These are phyloP conservation scores for Amazona vittata DNA, from an alignment of 2,113 vertebrate genomes.

Conservation along the genomic window DNA sequence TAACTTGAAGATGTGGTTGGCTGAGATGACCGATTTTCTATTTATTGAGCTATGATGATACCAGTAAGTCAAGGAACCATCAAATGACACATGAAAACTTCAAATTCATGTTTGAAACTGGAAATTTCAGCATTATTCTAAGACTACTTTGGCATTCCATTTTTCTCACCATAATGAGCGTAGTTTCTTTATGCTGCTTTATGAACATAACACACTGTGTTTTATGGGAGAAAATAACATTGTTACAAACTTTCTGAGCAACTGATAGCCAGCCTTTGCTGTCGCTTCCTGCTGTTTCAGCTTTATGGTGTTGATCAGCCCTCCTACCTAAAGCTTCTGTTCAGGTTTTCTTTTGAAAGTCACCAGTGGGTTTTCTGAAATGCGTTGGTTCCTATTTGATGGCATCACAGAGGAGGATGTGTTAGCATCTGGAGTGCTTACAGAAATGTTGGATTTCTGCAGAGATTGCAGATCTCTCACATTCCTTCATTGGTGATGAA, in stretches of 20 bases:
- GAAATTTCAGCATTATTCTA: background rate
- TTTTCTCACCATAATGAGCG: background rate
- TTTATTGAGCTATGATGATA: background rate
- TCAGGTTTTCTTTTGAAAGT: background rate
- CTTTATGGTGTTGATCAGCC: background rate
- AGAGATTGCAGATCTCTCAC: slow-evolving; percentile 1
- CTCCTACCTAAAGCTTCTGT: background rate
- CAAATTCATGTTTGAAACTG: background rate
- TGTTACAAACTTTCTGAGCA: background rate
- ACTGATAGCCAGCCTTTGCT: background rate
- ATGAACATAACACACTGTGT: background rate
- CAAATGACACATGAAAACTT: background rate
- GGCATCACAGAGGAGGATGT: background rate
- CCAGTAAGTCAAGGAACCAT: background rate
- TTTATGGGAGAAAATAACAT: background rate
- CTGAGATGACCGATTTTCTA: background rate
- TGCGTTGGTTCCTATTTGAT: background rate
- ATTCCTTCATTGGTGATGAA: background rate
- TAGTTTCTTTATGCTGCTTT: background rate
- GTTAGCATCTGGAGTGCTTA: slow-evolving; percentile 4
- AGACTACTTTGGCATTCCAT: background rate
- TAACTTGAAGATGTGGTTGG: background rate
- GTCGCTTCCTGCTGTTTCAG: background rate
- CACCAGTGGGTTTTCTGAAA: slow-evolving; percentile 3
- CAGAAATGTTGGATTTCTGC: slow-evolving; percentile 5